Percentiles rank a stretch among this genome's conserved stretches.
phyloP scores from a whole-genome alignment of 2,113 vertebrate species.

The Typhlomys cinereus region DNA sequence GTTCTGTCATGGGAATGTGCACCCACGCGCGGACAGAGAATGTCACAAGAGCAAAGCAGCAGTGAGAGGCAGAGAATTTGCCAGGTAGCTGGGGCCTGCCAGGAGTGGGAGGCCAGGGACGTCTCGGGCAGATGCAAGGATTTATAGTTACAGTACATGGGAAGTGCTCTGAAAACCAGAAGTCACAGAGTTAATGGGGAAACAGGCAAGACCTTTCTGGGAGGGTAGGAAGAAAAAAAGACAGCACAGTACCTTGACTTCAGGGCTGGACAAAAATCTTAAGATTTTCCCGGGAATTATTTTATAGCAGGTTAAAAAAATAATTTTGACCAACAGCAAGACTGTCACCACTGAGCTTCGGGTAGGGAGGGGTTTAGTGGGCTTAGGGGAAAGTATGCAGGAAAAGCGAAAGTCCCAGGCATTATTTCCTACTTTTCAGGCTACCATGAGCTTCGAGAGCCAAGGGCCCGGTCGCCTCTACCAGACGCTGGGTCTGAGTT shows the following conservation, averaged over 20 bases:
- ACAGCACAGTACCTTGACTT: not conserved
- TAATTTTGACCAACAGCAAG: not conserved
- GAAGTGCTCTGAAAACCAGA: not conserved
- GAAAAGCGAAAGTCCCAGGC: not conserved
- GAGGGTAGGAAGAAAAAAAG: not conserved
- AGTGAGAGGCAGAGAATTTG: not conserved
- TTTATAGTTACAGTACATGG: not conserved
- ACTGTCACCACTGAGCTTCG: not conserved
- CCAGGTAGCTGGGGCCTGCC: too few relatives aligned
- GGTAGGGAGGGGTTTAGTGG: not conserved
- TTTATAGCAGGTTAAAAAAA: not conserved
- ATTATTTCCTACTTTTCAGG: not conserved
- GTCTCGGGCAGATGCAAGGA: not conserved
- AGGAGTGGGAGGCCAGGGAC: not conserved
- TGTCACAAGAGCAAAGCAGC: not conserved
- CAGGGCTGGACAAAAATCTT: not conserved
- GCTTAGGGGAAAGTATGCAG: not conserved
- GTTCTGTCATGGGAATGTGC: not conserved
- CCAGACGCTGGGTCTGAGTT: not conserved
- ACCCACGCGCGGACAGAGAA: not conserved
- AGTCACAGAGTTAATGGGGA: not conserved
- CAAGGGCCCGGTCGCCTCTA: not conserved
- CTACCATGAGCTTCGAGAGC: not conserved
- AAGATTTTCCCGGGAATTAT: slow-evolving; percentile 10
- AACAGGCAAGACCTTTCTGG: not conserved